Base-by-base conservation (phyloP, 1,140 invertebrate species). In the Panagrolaimus sp. region DNA sequence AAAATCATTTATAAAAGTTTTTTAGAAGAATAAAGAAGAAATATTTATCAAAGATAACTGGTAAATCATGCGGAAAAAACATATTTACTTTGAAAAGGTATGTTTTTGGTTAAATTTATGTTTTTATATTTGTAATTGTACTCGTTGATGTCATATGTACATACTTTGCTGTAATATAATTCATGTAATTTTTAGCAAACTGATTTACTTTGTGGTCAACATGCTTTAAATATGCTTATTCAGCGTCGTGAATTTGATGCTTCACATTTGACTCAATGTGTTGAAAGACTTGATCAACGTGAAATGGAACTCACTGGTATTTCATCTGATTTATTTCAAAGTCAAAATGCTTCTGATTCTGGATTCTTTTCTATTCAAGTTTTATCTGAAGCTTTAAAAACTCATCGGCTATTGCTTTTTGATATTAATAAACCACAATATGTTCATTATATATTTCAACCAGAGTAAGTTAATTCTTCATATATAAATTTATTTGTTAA, bases 281-380 rank as follows among this genome's bases (percentile, higher is more conserved):
- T 12, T 12, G 52, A 58, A 28, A 58, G 3, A 21, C 10, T 12
- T 21, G 32, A 38, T 38, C 32, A 38, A 38, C 32, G 32, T 38
- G 32, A 38, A 38, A 38, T 38, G 32, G 32, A 38, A 38, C 2
- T 38, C 7, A 21, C 28, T 12, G 52, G 52, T 12, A 14, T 58
- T 12, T 4, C 14, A 6, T 12, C 21, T 12, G 0, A 21, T 58
- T n/a, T 5, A n/a, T 38, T 24, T 48, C 2, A 15, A 24, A 12
- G 15, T 28, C 52, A 58, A 24, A 58, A 58, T 21, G 52, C 52
- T 12, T 58, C 52, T 6, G 15, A 21, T 2, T 26, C 21, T 28
- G 52, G 52, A 4, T n/a, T 21, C 52, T 58, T 58, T n/a, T 58
- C 52, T 12, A 58, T 58, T 21, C 52, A 58, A 28, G 52, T 58